A percentile compares a stretch with the other conserved stretches of the same genome.
Evolutionary conservation across 2,797 vertebrate genomes (phyloP).

Genomic region (Mareca strepera): DNA sequence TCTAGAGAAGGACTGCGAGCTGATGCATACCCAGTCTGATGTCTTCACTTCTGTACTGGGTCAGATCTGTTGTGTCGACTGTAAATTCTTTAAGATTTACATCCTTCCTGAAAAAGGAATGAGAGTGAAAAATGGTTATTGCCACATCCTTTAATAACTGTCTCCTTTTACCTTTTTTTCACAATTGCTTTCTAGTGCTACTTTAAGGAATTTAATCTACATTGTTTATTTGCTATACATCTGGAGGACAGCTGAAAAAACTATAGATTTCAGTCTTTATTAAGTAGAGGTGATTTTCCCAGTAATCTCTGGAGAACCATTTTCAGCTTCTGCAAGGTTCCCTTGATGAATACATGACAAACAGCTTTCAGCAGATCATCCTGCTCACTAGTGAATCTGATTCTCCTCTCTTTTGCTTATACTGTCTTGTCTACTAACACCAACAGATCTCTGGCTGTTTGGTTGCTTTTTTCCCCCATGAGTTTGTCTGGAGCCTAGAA

Average conservation of each 20-base stretch:
- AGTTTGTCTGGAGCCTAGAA: background rate
- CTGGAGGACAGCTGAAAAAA: background rate
- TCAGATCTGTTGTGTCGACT: slow-evolving; percentile 83
- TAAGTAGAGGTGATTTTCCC: background rate
- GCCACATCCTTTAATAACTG: background rate
- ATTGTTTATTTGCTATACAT: background rate
- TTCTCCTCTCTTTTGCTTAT: background rate
- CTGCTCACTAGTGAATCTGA: background rate
- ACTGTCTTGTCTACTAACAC: background rate
- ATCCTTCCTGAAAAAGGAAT: slow-evolving; percentile 77
- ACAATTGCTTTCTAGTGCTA: background rate
- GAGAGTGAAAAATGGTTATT: background rate
- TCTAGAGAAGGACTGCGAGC: background rate
- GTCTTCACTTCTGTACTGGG: slow-evolving; percentile 81
- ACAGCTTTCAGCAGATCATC: background rate
- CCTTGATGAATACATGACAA: background rate
- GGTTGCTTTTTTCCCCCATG: background rate
- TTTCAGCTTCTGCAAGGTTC: background rate
- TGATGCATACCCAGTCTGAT: slow-evolving; percentile 85
- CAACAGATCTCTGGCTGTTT: background rate
- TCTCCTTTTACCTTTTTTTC: background rate
- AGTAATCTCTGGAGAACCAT: background rate
- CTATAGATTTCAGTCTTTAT: background rate
- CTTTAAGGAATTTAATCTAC: background rate
- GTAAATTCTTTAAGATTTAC: slow-evolving; percentile 80